Conservation (phyloP, 2,888 invertebrate species). For the Unio pictorum region DNA sequence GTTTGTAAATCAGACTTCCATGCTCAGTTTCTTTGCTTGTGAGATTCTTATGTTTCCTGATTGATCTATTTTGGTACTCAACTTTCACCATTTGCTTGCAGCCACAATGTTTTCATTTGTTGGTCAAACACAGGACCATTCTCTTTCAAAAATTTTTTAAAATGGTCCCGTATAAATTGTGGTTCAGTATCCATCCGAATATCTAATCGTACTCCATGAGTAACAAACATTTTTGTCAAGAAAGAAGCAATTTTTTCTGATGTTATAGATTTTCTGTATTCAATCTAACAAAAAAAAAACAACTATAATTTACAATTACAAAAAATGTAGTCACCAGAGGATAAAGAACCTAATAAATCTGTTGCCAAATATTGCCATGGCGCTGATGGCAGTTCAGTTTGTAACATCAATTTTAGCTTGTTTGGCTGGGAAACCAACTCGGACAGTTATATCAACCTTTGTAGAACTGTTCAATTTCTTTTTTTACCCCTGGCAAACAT, state of each 20-base stretch:
- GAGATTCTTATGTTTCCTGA: constrained; percentile 31
- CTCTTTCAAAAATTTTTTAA: constrained; percentile 18
- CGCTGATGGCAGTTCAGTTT: too few relatives aligned
- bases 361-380: too few relatives aligned
- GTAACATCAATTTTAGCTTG: too few relatives aligned
- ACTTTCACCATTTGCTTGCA: constrained; percentile 34
- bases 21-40: constrained; percentile 19
- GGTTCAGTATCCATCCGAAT: constrained; percentile 34
- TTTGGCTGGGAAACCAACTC: too few relatives aligned
- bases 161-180: constrained; percentile 22
- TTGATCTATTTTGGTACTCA: constrained; percentile 28
- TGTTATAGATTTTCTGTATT: constrained; percentile 22
- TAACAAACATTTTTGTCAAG: constrained; percentile 19
- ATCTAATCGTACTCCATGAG: constrained; percentile 31
- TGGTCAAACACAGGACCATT: constrained; percentile 20
- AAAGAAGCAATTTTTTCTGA: constrained; percentile 19
- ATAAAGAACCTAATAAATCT: too few relatives aligned
- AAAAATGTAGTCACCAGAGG: too few relatives aligned
- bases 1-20: constrained; percentile 19
- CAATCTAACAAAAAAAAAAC: neutral
- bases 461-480: too few relatives aligned
- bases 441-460: too few relatives aligned
- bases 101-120: constrained; percentile 29
- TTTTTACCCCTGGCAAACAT: too few relatives aligned
- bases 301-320: too few relatives aligned